Evolutionary conservation across 2,797 vertebrate species (phyloP), one percentile per base, ranked within the genome.

Genomic region (Cyprinella venusta): DNA sequence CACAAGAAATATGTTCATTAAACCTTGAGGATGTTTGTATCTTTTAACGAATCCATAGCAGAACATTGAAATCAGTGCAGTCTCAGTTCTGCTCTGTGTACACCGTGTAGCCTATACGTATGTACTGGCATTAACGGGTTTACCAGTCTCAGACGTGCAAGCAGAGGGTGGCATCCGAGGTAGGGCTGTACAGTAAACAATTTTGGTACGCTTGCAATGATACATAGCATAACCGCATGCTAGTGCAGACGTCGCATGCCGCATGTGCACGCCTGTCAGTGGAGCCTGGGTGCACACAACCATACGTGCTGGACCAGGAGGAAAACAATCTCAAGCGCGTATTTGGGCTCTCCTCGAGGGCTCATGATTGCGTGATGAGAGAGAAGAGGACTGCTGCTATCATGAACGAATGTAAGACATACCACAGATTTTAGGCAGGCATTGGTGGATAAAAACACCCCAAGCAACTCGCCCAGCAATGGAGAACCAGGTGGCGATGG

Each of bases 401-500:
- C 56, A 86, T 86, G 88, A 79, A 70, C 78, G 76, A 79, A 59
- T 67, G 79, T 76, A 56, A 82, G 69, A 59, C 68, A n/a, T 48
- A 16, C 13, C 48, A 50, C 61, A 64, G 65, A 79, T 83, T 84
- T 88, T 84, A 67, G 84, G 83, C 89, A 79, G 88, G 87, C 80
- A 71, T 76, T n/a, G 84, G 80, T n/a, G 85, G 80, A 84, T 19
- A 80, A 79, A 85, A 84, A 42, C 10, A 9, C 40, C 40, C n/a
- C 68, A 82, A 79, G 69, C 65, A 84, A 67, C 67, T 24, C 83
- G 74, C 88, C 81, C 84, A 89, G 92, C 89, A 88, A 96, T 96
- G 95, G 95, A 95, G 92, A 94, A 91, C 92, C 94, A 92, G 68
- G 90, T 93, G 75, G 87, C 80, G 79, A 93, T 84, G 71, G 88